Evolutionary conservation across 1,140 invertebrate genomes (phyloP), one percentile per base, ranked within the genome.

Genomic region (Heliconius eleuchia): DNA sequence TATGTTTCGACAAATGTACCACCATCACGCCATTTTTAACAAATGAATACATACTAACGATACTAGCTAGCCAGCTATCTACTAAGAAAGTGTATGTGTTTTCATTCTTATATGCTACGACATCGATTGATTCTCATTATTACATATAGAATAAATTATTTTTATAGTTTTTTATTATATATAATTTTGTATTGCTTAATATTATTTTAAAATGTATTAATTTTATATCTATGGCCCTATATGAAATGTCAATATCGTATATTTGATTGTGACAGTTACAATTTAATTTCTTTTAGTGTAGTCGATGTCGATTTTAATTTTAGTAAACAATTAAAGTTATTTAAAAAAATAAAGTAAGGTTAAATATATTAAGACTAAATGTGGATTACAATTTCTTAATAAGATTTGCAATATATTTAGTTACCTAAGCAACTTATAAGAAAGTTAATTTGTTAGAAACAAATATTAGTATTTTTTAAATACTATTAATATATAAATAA

Each of bases 21-120:
- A 91, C 89, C 90, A 91, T 92, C 89, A 93, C 90, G 91, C 88
- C 94, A 95, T 94, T 91, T 94, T 91, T 91, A 92, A 94, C 90
- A 94, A 93, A 94, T 93, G 92, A 93, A 91, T 86, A 82, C 74
- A 78, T 80, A 80, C 66, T 60, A 81, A 71, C 34, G 34, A 71
- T 55, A 78, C 55, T 52, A 70, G 34, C 72, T 70, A 81, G 70
- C 80, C 80, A 78, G 80, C 77, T 13, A 78, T 76, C 76, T 81
- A 81, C 46, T 77, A 80, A 55, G 34, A 74, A 66, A 66, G 60
- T 66, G 60, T 66, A 66, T 23, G 60, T 66, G 27, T 23, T 66
- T 66, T 66, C 60, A 66, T 74, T 57, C 42, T 66, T 46, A 27
- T 80, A 52, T 80, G 13, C 23, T 16, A 66, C 23, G 27, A 30